Evolutionary conservation across 2,797 vertebrate species (phyloP).

Genomic region (Selene dorsalis): DNA sequence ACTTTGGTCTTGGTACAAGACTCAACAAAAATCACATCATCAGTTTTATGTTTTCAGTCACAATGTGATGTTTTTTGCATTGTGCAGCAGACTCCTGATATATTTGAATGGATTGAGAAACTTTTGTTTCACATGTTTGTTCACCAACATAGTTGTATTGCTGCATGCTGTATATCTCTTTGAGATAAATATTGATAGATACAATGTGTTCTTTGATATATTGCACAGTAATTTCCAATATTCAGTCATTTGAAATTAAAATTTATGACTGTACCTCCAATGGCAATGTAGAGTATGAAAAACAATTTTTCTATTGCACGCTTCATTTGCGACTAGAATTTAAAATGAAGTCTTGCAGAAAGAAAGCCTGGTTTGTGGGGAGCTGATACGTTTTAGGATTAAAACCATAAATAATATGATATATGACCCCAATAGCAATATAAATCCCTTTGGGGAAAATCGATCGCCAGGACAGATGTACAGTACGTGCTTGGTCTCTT

Average conservation of each 20-base stretch:
- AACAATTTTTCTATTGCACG: not conserved
- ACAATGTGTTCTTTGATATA: not conserved
- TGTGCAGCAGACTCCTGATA: too few relatives aligned
- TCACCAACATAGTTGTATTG: too few relatives aligned
- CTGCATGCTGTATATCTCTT: not conserved
- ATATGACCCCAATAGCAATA: not conserved
- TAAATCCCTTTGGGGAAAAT: not conserved
- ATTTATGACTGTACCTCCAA: not conserved
- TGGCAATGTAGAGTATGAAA: not conserved
- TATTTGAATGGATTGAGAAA: not conserved
- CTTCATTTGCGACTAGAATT: not conserved
- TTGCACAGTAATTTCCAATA: not conserved
- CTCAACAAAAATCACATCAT: too few relatives aligned
- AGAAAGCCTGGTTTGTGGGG: not conserved
- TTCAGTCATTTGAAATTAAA: not conserved
- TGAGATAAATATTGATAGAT: not conserved
- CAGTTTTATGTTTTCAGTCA: too few relatives aligned
- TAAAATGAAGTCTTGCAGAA: not conserved
- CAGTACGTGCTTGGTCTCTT: not conserved
- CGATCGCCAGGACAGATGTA: not conserved
- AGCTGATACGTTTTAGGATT: not conserved
- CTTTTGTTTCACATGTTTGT: not conserved
- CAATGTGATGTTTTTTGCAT: too few relatives aligned
- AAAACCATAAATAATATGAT: constrained; percentile 5
- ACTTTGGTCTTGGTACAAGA: too few relatives aligned